These are phyloP conservation scores for Norana najaformis DNA, from an alignment of 2,888 invertebrate species.

Conservation along the genomic window DNA sequence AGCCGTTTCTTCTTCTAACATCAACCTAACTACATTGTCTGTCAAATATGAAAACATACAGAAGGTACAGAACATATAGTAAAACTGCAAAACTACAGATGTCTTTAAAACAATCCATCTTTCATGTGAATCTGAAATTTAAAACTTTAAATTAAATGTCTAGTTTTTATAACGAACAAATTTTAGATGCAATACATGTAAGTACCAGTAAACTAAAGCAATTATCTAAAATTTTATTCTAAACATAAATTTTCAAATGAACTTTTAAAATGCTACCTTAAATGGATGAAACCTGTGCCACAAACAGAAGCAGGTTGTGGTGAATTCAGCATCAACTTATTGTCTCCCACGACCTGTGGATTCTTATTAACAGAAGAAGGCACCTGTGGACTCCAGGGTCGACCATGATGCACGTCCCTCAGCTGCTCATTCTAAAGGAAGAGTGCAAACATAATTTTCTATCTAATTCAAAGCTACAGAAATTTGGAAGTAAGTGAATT, in stretches of 20 bases:
- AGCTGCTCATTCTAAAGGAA: neutral
- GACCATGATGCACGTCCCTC: neutral
- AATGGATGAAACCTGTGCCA: slow-evolving; percentile 3
- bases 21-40: neutral
- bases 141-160: neutral
- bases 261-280: neutral
- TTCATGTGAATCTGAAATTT: neutral
- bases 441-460: neutral
- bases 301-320: neutral
- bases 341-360: no score
- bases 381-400: neutral
- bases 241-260: neutral
- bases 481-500: neutral
- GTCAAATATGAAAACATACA: neutral
- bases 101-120: neutral
- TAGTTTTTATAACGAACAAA: neutral
- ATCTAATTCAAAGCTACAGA: neutral
- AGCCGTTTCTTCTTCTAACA: neutral
- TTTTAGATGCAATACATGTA: no score
- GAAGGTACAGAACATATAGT: no score
- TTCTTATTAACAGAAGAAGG: neutral
- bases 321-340: neutral
- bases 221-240: neutral
- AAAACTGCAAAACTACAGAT: neutral
- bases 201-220: no score